Percentiles rank a stretch among this genome's conserved stretches.
Evolutionary conservation across 2,888 invertebrate genomes (phyloP).

Genomic region (Cactoblastis cactorum): DNA sequence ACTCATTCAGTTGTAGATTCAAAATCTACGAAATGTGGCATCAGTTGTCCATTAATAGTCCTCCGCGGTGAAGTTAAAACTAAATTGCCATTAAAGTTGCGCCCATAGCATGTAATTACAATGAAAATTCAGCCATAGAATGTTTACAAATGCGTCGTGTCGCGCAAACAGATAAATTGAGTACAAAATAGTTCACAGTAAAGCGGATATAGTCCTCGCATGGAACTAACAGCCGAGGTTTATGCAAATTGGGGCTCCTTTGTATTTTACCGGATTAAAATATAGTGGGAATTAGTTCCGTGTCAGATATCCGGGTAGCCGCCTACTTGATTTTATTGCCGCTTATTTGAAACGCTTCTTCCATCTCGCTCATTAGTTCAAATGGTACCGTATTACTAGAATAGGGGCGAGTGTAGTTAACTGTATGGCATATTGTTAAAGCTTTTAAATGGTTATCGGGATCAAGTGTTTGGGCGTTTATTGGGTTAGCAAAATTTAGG

Average conservation of each 20-base stretch:
- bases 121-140: slow-evolving; percentile 34
- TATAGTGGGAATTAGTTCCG: slow-evolving; percentile 76
- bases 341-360: slow-evolving; percentile 49
- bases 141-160: slow-evolving; percentile 42
- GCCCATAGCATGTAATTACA: slow-evolving; percentile 22
- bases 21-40: neutral
- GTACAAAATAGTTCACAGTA: slow-evolving; percentile 64
- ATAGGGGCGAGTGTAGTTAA: slow-evolving; percentile 16
- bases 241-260: slow-evolving; percentile 78
- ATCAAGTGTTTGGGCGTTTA: neutral
- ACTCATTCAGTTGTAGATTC: neutral
- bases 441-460: slow-evolving; percentile 1
- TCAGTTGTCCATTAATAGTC: neutral
- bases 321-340: slow-evolving; percentile 61
- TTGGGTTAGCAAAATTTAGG: neutral
- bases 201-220: slow-evolving; percentile 72
- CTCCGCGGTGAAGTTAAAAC: neutral
- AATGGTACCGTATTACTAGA: slow-evolving; percentile 28
- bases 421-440: slow-evolving; percentile 5
- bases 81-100: slow-evolving; percentile 13
- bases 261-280: slow-evolving; percentile 76
- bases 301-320: slow-evolving; percentile 67
- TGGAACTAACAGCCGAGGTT: slow-evolving; percentile 75
- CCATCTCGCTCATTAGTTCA: slow-evolving; percentile 33
- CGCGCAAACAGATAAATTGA: slow-evolving; percentile 66